phyloP scores from a whole-genome alignment of 35 echinoderm and acorn worm species.

The Ophiothrix spiculata region DNA sequence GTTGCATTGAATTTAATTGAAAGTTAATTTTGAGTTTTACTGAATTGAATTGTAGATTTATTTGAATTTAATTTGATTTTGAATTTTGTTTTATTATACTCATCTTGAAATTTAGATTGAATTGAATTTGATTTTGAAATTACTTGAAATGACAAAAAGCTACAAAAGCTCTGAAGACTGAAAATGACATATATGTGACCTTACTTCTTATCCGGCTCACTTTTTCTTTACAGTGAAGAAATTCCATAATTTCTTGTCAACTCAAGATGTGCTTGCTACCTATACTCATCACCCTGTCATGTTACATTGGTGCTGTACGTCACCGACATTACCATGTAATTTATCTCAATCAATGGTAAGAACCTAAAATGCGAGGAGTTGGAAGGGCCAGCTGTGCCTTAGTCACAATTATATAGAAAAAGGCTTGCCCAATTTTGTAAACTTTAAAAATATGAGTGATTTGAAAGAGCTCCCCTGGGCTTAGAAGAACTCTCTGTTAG shows the following conservation, averaged over 20 bases:
- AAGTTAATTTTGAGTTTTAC: background rate
- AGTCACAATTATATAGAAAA: background rate
- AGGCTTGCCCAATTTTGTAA: background rate
- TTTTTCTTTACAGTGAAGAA: background rate
- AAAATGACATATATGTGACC: background rate
- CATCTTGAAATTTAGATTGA: background rate
- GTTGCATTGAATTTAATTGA: background rate
- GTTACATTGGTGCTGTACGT: constrained; percentile 30
- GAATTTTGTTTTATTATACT: too few relatives aligned
- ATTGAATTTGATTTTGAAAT: background rate
- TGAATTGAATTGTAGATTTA: too few relatives aligned
- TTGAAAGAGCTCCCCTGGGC: background rate
- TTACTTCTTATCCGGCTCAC: background rate
- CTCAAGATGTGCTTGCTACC: background rate
- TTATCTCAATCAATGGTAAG: constrained; percentile 24
- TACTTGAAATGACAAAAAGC: background rate
- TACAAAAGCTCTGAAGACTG: background rate
- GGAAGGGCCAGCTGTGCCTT: background rate
- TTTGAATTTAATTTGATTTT: too few relatives aligned
- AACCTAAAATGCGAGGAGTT: too few relatives aligned
- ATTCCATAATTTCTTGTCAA: background rate
- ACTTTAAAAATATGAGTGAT: background rate
- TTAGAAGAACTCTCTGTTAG: background rate
- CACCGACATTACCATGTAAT: background rate
- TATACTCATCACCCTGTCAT: constrained; percentile 45